These are phyloP conservation scores for Austrofundulus limnaeus DNA, from an alignment of 2,113 vertebrate genomes.

Conservation along the genomic window DNA sequence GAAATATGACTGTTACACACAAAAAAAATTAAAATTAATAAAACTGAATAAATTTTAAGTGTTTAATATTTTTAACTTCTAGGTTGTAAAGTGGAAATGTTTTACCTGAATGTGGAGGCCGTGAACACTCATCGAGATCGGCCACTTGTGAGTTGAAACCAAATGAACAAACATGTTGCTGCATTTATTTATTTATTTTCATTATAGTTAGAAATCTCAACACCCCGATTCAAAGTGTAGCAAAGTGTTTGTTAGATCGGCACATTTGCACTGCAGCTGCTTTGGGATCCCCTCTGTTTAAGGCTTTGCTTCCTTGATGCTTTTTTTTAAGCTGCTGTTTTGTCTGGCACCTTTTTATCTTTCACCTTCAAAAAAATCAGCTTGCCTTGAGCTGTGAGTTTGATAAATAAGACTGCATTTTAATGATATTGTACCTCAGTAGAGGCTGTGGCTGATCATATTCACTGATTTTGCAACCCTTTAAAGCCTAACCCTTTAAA, in stretches of 20 bases:
- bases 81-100: constrained; percentile 96
- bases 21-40: too few species aligned
- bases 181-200: not conserved
- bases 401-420: constrained; percentile 11
- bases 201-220: not conserved
- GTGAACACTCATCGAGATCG: constrained; percentile 95
- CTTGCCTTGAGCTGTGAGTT: constrained; percentile 32
- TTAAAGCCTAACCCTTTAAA: too few species aligned
- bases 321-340: constrained; percentile 18
- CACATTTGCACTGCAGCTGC: not conserved
- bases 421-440: constrained; percentile 10
- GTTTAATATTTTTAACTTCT: constrained; percentile 6
- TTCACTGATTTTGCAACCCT: constrained; percentile 46
- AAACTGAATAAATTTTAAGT: too few species aligned
- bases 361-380: constrained; percentile 26
- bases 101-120: constrained; percentile 90
- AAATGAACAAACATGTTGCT: not conserved
- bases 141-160: constrained; percentile 84
- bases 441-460: constrained; percentile 31
- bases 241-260: constrained; percentile 12
- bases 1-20: not conserved
- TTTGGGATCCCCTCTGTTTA: constrained; percentile 5
- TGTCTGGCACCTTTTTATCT: constrained; percentile 9
- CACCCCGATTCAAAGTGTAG: not conserved
- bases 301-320: constrained; percentile 35